Evolutionary conservation across 1,140 invertebrate genomes (phyloP).

Genomic region (Andrena cerasifolii): DNA sequence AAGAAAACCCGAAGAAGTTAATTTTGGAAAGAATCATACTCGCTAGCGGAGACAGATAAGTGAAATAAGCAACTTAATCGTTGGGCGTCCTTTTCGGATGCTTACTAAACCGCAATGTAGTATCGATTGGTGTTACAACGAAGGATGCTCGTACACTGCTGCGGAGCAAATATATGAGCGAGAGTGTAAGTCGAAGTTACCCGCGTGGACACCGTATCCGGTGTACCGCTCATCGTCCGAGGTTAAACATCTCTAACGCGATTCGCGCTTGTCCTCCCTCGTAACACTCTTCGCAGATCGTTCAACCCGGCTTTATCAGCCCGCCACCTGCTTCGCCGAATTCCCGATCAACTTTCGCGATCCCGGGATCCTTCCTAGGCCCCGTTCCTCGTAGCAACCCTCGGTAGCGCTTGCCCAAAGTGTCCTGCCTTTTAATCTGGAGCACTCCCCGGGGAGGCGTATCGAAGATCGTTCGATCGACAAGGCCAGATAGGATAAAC

Average conservation of each 20-base stretch:
- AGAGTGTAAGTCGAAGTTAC: background rate
- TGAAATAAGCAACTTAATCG: too few species aligned
- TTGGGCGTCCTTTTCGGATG: too few species aligned
- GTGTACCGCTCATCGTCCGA: background rate
- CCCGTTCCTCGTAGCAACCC: background rate
- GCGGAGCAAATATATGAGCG: background rate
- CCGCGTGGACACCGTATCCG: background rate
- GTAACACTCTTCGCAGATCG: constrained; percentile 5
- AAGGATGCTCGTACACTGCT: background rate
- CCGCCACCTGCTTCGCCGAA: background rate
- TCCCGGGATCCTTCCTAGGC: background rate
- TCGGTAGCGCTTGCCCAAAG: background rate
- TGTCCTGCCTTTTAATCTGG: background rate
- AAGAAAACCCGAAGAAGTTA: too few species aligned
- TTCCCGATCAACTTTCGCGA: constrained; percentile 15
- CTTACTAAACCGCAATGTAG: too few species aligned
- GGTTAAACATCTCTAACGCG: constrained; percentile 5
- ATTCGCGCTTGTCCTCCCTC: background rate
- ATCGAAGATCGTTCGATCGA: background rate
- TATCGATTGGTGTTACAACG: too few species aligned
- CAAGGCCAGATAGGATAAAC: background rate
- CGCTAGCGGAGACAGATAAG: too few species aligned
- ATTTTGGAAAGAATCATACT: too few species aligned
- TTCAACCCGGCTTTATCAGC: constrained; percentile 17
- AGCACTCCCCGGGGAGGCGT: background rate